These are phyloP conservation scores for Drosophila teissieri DNA, from an alignment of 1,140 invertebrate species.

Conservation along the genomic window DNA sequence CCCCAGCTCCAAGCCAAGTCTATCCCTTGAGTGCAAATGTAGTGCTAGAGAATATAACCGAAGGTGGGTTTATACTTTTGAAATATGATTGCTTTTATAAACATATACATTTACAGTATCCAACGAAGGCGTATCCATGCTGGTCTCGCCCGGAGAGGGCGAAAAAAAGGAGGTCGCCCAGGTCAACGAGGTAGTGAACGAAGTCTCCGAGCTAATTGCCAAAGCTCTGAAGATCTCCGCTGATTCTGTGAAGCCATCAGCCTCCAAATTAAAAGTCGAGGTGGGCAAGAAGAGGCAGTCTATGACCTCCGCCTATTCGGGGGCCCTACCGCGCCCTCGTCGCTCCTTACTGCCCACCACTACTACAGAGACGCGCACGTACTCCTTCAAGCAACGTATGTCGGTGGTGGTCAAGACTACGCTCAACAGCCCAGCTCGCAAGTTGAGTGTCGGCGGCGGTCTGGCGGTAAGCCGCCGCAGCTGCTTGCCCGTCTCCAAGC, in stretches of 20 bases:
- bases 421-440: slow-evolving; percentile 75
- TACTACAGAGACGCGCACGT: slow-evolving; percentile 38
- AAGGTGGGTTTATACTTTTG: slow-evolving; percentile 34
- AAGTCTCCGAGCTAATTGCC: slow-evolving; percentile 61
- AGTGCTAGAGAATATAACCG: slow-evolving; percentile 63
- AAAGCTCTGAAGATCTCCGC: slow-evolving; percentile 64
- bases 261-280: slow-evolving; percentile 5
- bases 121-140: slow-evolving; percentile 44
- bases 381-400: slow-evolving; percentile 74
- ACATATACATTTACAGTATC: slow-evolving; percentile 43
- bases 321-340: slow-evolving; percentile 31
- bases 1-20: slow-evolving; percentile 35
- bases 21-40: slow-evolving; percentile 67
- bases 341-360: slow-evolving; percentile 61
- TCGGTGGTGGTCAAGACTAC: slow-evolving; percentile 79
- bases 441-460: slow-evolving; percentile 32
- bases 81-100: background rate
- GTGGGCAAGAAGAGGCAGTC: slow-evolving; percentile 26
- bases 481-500: slow-evolving; percentile 39
- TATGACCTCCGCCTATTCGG: slow-evolving; percentile 2
- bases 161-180: slow-evolving; percentile 6
- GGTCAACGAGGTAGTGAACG: slow-evolving; percentile 46
- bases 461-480: slow-evolving; percentile 35
- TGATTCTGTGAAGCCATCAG: slow-evolving; percentile 21
- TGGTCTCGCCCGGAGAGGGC: slow-evolving; percentile 14